phyloP scores from a whole-genome alignment of 2,113 vertebrate species.

The Hypomesus transpacificus region DNA sequence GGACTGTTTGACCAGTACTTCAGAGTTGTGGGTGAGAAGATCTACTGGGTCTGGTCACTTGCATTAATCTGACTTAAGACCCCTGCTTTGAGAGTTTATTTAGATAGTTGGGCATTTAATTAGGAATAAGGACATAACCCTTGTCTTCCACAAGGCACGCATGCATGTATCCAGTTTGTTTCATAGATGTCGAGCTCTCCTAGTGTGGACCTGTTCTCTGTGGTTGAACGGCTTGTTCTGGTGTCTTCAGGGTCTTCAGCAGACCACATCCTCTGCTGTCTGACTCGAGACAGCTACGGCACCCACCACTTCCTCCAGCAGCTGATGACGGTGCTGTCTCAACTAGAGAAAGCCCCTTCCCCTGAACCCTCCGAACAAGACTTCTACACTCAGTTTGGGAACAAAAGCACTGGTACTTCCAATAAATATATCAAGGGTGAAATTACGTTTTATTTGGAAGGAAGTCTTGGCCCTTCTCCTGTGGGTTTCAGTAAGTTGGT shows the following conservation, averaged over 20 bases:
- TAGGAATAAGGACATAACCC: too few species aligned
- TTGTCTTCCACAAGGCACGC: too few species aligned
- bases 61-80: too few species aligned
- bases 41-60: neutral
- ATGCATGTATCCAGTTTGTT: too few species aligned
- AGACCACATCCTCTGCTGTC: slow-evolving; percentile 83
- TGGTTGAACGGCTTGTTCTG: neutral
- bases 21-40: slow-evolving; percentile 83
- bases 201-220: slow-evolving; percentile 6
- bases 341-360: slow-evolving; percentile 83
- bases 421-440: neutral
- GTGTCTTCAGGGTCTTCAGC: slow-evolving; percentile 73
- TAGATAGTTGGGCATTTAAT: too few species aligned
- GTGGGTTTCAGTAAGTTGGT: neutral
- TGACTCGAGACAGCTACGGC: slow-evolving; percentile 90
- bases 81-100: too few species aligned
- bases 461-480: neutral
- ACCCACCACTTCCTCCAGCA: slow-evolving; percentile 92
- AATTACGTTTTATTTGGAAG: too few species aligned
- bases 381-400: slow-evolving; percentile 95
- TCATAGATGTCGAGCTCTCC: too few species aligned
- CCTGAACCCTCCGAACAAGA: slow-evolving; percentile 91
- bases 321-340: slow-evolving; percentile 88
- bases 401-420: slow-evolving; percentile 80
- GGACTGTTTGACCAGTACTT: slow-evolving; percentile 98